Evolutionary conservation across 1,140 invertebrate genomes (phyloP).

Genomic region (Bombyx mori): ASM3026992v2 NC_085116.1:12540001-12540500

Average conservation of each 20-base stretch:
- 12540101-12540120: too few relatives aligned
- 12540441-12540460: slow-evolving; percentile 18
- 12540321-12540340: slow-evolving; percentile 63
- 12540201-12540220: slow-evolving; percentile 11
- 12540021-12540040: too few relatives aligned
- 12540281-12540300: slow-evolving; percentile 57
- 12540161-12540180: too few relatives aligned
- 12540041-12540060: too few relatives aligned
- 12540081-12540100: too few relatives aligned
- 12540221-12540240: slow-evolving; percentile 53
- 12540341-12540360: slow-evolving; percentile 74
- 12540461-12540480: not conserved
- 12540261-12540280: slow-evolving; percentile 68
- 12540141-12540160: too few relatives aligned
- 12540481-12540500: too few relatives aligned
- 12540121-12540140: too few relatives aligned
- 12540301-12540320: slow-evolving; percentile 55
- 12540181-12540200: too few relatives aligned
- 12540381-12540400: slow-evolving; percentile 73
- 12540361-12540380: slow-evolving; percentile 73
- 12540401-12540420: slow-evolving; percentile 41
- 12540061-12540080: too few relatives aligned
- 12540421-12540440: slow-evolving; percentile 20
- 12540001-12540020: too few relatives aligned
- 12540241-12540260: slow-evolving; percentile 55